Base-by-base conservation (phyloP, 1,140 invertebrate species). In the Oscheius sp. region DNA sequence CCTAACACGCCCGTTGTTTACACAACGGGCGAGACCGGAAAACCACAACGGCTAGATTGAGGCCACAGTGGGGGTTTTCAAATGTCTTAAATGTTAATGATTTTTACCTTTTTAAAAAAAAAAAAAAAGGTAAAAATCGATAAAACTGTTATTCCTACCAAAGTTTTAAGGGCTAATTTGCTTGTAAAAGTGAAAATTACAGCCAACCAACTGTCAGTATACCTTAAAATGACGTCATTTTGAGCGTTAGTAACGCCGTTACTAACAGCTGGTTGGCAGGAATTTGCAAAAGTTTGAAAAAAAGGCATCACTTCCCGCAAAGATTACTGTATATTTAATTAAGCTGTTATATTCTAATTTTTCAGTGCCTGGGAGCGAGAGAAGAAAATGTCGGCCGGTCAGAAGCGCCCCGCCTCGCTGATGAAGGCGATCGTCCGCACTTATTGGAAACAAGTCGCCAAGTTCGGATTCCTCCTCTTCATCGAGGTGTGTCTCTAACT, bases 361-460 rank as follows among this genome's bases (percentile, higher is more conserved):
- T 70, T 70, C 67, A 72, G 69, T 20, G 69, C 66, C 13, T 72
- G 69, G 69, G 29, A 36, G n/a, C 10, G 3, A 13, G 69, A 72
- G 28, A 45, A 72, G 45, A 13, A 73, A 46, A n/a, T 71, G 15
- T 69, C 69, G 2, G 20, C 3, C 10, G 36, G 3, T 4, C 20
- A 13, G 4, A 58, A 28, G 29, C 66, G 69, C 3, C 31, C 26
- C 10, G 42, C 67, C 3, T 72, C 69, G 13, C 38, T 72, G 13
- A 20, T 72, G 13, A 13, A 34, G 26, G 66, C 69, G 29, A 52
- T 72, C 26, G 15, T 55, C 42, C 66, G 68, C 4, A 45, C 49
- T 18, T 72, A 73, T 55, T 34, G 26, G n/a, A 63, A 26, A n/a
- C 34, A 74, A 31, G 45, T 72, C 10, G 42, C 36, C 29, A 74